A percentile compares a stretch with the other conserved stretches of the same genome.
These are phyloP conservation scores for Alexandromys fortis DNA, from an alignment of 2,113 vertebrate species.

Conservation along the genomic window DNA sequence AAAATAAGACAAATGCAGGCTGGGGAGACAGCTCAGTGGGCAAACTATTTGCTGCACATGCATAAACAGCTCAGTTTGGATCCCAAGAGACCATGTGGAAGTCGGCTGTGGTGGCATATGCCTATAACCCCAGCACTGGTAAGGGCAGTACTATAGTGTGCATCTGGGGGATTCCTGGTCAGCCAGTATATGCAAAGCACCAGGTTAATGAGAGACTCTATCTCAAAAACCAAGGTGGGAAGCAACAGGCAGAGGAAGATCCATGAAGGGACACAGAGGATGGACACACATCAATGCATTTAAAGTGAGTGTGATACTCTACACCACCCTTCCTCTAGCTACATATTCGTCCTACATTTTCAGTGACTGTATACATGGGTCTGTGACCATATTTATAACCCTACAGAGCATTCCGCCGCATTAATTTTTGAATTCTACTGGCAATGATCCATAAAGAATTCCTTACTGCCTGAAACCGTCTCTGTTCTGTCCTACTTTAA, in stretches of 20 bases:
- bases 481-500: background rate
- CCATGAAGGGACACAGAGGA: background rate
- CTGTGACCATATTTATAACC: background rate
- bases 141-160: background rate
- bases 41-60: background rate
- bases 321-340: background rate
- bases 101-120: background rate
- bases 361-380: no score
- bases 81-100: background rate
- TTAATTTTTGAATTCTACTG: background rate
- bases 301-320: background rate
- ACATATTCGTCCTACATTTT: background rate
- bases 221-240: background rate
- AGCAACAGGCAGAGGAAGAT: background rate
- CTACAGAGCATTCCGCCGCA: background rate
- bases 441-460: background rate
- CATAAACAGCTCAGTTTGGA: background rate
- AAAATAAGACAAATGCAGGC: background rate
- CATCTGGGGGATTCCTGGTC: background rate
- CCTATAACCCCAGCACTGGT: background rate
- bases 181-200: background rate
- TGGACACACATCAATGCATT: background rate
- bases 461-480: background rate
- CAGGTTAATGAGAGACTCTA: background rate
- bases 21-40: background rate